Evolutionary conservation across 2,113 vertebrate species (phyloP).

Genomic region (Tor tambroides): DNA sequence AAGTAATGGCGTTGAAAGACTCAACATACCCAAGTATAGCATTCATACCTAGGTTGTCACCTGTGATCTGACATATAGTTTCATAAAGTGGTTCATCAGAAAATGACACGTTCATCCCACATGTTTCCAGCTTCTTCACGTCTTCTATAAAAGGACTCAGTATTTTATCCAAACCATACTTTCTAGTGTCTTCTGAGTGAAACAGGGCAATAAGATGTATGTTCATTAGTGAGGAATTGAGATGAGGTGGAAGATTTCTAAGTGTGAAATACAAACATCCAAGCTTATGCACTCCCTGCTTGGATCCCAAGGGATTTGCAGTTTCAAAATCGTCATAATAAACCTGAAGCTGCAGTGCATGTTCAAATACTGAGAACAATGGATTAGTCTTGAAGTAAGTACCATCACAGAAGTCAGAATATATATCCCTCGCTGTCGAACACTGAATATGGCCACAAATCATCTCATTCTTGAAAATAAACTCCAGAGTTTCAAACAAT

Average conservation of each 20-base stretch:
- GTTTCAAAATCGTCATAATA: too few relatives aligned
- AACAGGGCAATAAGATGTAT: background rate
- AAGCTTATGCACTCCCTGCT: constrained; percentile 22
- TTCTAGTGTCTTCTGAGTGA: constrained; percentile 11
- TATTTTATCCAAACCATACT: background rate
- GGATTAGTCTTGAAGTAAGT: background rate
- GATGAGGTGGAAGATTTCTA: constrained; percentile 1
- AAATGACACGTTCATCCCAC: background rate
- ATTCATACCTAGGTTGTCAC: too few relatives aligned
- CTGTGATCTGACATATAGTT: background rate
- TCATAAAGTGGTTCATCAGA: background rate
- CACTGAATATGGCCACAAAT: too few relatives aligned
- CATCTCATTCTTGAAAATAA: too few relatives aligned
- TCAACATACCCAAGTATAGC: too few relatives aligned
- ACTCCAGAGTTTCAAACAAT: too few relatives aligned
- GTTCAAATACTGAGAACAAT: background rate
- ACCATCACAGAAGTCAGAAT: constrained; percentile 29
- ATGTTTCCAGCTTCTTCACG: background rate
- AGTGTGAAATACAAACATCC: constrained; percentile 29
- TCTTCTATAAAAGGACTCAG: background rate
- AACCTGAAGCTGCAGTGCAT: background rate
- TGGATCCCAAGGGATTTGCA: background rate
- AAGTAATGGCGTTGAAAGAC: too few relatives aligned
- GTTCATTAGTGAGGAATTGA: too few relatives aligned
- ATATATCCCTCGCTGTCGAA: too few relatives aligned